Base-by-base conservation (phyloP, 2,797 vertebrate species). In the Syngnathus rostellatus region DNA sequence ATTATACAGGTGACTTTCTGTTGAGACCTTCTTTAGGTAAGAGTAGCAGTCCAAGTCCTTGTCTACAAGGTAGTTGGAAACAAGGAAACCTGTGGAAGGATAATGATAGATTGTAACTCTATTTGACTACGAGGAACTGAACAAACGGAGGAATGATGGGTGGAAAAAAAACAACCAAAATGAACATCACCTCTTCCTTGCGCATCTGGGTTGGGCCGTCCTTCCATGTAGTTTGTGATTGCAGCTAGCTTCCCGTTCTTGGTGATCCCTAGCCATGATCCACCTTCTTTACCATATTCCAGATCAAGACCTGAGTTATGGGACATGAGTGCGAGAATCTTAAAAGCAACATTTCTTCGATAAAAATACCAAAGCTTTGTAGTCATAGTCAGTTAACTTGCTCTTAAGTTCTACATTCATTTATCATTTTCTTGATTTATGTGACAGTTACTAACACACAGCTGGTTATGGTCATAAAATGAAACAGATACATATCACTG, bases 201-300 rank as follows among this genome's bases (percentile, higher is more conserved):
- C 60, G 93, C 91, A 0, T 94, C 89, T 16, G 82, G 88, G 76
- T 96, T 93, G 59, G 74, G 82, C 64, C 62, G 84, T 0, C 91
- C 90, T 59, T 98, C 94, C 90, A 98, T 81, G 72, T 95, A 99
- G 89, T 99, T 99, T 67, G 97, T 99, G 78, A 98, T 90, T 0
- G 93, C 94, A 0, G 94, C 92, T 82, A 98, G 83, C 77, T 94
- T 97, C 45, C 97, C 96, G 62, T 91, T 87, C 45, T 93, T 98
- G 86, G 74, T 96, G 85, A 99, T 94, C 55, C 97, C 95, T 71
- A 99, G 89, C 97, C 97, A 99, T 0, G 97, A 94, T 2, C 97
- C 97, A 40, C 96, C 96, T 90, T 96, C 94, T 76, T 92, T 97
- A 14, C 97, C 95, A 77, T 90, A 89, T 68, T 98, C 94, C 91